Conservation (phyloP, 2,888 invertebrate species). For the Gari tellinella region DNA sequence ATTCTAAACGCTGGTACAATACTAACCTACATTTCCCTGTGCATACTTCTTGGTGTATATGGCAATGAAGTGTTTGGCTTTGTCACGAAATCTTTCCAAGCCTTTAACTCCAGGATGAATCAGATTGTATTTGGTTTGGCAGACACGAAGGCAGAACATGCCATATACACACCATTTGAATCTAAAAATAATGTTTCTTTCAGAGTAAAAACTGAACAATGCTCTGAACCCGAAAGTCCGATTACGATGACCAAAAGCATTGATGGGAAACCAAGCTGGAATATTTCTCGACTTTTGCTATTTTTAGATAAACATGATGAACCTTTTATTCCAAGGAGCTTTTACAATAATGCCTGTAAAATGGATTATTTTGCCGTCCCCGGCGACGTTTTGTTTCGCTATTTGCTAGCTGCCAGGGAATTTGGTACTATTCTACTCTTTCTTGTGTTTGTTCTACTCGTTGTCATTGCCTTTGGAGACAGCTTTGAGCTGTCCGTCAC, state of each 20-base stretch:
- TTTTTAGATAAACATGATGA: conserved; percentile 56
- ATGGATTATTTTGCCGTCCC: conserved; percentile 60
- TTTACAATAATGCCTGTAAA: conserved; percentile 60
- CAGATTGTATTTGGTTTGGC: conserved; percentile 59
- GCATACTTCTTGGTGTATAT: conserved; percentile 74
- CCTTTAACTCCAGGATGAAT: conserved; percentile 76
- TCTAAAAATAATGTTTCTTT: conserved; percentile 76
- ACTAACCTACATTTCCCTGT: conserved; percentile 75
- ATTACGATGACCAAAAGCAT: conserved; percentile 18
- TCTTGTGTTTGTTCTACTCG: conserved; percentile 60
- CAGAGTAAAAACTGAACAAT: conserved; percentile 64
- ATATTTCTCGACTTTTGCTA: conserved; percentile 41
- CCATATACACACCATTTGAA: no score
- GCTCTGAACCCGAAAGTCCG: conserved; percentile 42
- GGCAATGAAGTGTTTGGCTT: conserved; percentile 75
- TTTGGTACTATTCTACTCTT: conserved; percentile 57
- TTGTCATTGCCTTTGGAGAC: conserved; percentile 66
- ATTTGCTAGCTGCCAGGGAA: conserved; percentile 49
- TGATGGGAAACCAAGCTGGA: conserved; percentile 46
- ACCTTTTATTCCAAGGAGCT: conserved; percentile 56
- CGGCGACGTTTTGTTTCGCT: conserved; percentile 47
- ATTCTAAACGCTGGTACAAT: conserved; percentile 77
- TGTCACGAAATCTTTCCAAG: conserved; percentile 75
- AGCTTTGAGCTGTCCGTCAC: conserved; percentile 59
- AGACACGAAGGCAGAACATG: conserved; percentile 8